Evolutionary conservation across 1,140 invertebrate species (phyloP).

Genomic region (Sycobia sp.): DNA sequence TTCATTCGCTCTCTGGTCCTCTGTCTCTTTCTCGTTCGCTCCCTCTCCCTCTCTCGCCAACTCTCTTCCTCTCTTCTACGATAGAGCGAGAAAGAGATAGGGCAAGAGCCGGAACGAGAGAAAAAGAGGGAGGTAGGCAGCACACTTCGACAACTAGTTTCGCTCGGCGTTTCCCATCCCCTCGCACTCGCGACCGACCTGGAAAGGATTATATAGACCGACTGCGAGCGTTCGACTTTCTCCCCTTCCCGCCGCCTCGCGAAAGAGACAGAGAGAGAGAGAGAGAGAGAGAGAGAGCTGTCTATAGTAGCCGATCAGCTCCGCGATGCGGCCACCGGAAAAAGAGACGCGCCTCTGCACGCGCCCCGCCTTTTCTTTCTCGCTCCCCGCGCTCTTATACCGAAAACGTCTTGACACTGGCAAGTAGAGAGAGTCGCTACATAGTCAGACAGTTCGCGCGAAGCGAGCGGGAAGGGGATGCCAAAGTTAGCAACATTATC

Average conservation of each 20-base stretch:
- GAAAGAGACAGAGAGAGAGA: too few relatives aligned
- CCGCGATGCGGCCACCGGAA: too few relatives aligned
- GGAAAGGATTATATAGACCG: conserved; percentile 34
- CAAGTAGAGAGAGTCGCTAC: conserved; percentile 20
- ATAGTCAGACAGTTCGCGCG: conserved; percentile 15
- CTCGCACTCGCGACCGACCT: neutral
- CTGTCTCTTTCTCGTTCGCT: too few relatives aligned
- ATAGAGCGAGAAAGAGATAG: neutral
- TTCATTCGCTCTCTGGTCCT: conserved; percentile 24
- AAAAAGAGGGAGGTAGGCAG: neutral
- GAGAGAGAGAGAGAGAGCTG: too few relatives aligned
- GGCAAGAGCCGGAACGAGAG: neutral
- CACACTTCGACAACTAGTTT: conserved; percentile 38
- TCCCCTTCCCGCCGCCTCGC: too few relatives aligned
- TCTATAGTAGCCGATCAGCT: too few relatives aligned
- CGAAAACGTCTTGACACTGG: too few relatives aligned
- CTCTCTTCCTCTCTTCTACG: too few relatives aligned
- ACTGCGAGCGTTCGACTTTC: conserved; percentile 15
- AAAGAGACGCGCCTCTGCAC: too few relatives aligned
- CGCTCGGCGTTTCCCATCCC: conserved; percentile 19
- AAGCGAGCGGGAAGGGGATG: conserved; percentile 4
- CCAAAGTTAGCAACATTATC: conserved; percentile 49
- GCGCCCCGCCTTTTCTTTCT: too few relatives aligned
- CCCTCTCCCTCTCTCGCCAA: too few relatives aligned
- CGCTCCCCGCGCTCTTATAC: neutral